Conservation (phyloP, 2,113 vertebrate genomes). For the Sarotherodon lohbergeri region DNA sequence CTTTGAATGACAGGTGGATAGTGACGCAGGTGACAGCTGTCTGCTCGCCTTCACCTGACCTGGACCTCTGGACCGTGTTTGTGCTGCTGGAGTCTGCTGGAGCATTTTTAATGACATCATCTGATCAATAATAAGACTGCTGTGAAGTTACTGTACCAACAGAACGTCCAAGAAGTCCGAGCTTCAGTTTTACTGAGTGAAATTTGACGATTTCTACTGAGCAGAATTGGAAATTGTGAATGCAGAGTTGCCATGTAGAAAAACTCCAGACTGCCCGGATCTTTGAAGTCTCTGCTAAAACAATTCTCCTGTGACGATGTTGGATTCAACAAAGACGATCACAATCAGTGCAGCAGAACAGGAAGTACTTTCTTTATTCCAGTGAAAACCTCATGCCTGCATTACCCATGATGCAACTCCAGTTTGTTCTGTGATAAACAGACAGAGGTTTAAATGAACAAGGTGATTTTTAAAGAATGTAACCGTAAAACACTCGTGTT, state of each 20-base stretch:
- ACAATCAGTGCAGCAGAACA: not conserved
- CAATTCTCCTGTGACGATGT: not conserved
- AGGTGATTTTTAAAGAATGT: not conserved
- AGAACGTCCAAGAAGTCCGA: not conserved
- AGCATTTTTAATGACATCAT: not conserved
- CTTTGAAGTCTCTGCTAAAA: not conserved
- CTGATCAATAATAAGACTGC: not conserved
- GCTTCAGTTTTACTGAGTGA: not conserved
- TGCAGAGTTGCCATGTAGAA: not conserved
- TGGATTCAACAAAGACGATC: fast-evolving
- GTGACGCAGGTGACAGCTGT: not conserved
- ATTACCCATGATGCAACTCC: not conserved
- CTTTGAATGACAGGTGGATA: not conserved
- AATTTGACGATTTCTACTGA: not conserved
- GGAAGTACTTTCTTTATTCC: not conserved
- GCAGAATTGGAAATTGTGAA: fast-evolving
- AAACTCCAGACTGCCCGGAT: not conserved
- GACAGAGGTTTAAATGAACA: not conserved
- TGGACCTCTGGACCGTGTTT: not conserved
- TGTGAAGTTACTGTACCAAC: not conserved
- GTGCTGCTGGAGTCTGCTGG: not conserved
- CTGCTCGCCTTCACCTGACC: not conserved
- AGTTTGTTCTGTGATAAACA: not conserved
- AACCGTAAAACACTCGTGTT: not conserved
- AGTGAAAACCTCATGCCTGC: not conserved